Evolutionary conservation across 2,797 vertebrate species (phyloP), one percentile per base, ranked within the genome.

Genomic region (Octomys mimax): DNA sequence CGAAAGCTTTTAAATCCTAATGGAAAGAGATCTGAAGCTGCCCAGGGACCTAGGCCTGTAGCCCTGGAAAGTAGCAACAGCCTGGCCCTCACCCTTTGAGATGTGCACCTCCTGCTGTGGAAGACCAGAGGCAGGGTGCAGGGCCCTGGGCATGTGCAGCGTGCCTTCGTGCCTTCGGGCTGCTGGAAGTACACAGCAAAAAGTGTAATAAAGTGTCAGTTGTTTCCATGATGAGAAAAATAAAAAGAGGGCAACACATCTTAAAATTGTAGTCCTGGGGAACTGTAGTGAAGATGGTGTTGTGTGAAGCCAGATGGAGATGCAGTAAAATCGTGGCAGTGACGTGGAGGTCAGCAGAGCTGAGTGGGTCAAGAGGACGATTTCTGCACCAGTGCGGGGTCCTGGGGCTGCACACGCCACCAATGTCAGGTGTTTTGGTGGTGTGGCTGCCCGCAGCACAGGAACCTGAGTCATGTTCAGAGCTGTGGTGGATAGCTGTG

Each of bases 141-240:
- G 84, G 36, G 24, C 52, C 28, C 31, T 6, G 1, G 12, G n/a
- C 19, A 36, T 1, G 0, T 57, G n/a, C 49, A 18, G 1, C 18
- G 33, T 59, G 64, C 13, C 24, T 84, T 49, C 18, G 33, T 59
- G 64, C 13, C 24, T 84, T 49, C 3, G 42, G 49, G 39, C 57
- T 24, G 46, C 36, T 87, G 64, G 66, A 73, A 83, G 86, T 68
- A 73, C 24, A 42, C 9, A 71, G 21, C 26, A 31, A 64, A 28
- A 46, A 52, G 57, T 36, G 24, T n/a, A 81, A 16, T 57, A 78
- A 87, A 57, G 16, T 18, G 22, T 46, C 39, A 59, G 26, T 61
- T 89, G 86, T 75, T 49, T 75, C 80, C 64, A 33, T 64, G 26
- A n/a, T 64, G 33, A 54, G 83, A 92, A 92, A 62, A 24, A 73